Conservation (phyloP, 2,888 invertebrate species). For the Arctia plantaginis region DNA sequence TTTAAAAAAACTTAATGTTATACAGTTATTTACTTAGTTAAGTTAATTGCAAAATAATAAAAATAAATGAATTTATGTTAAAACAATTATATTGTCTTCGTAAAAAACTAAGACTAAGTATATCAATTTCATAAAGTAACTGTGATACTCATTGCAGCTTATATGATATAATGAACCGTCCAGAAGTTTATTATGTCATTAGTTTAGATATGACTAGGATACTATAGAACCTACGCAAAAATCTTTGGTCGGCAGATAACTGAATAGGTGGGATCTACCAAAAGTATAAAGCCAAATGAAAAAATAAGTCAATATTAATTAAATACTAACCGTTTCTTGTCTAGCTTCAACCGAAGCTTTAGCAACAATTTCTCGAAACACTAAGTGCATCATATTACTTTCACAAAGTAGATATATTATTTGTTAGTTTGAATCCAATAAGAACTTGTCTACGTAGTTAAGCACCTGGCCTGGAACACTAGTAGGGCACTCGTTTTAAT, state of each 20-base stretch:
- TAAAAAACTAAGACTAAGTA: background rate
- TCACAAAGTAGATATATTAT: constrained; percentile 54
- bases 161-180: background rate
- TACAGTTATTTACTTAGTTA: background rate
- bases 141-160: background rate
- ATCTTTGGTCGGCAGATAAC: background rate
- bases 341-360: constrained; percentile 74
- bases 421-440: constrained; percentile 43
- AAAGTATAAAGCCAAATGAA: background rate
- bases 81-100: background rate
- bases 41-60: background rate
- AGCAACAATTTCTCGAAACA: constrained; percentile 77
- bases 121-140: background rate
- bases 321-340: constrained; percentile 71
- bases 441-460: constrained; percentile 21
- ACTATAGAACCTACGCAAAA: background rate
- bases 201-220: background rate
- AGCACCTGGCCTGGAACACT: constrained; percentile 16
- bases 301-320: background rate
- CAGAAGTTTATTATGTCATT: background rate
- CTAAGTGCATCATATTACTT: constrained; percentile 76
- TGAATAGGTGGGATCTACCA: too few relatives aligned
- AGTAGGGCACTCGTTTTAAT: constrained; percentile 21
- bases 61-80: background rate
- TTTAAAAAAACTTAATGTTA: background rate